Conservation (phyloP, 2,888 invertebrate genomes). For the Anthrax anthrax region DNA sequence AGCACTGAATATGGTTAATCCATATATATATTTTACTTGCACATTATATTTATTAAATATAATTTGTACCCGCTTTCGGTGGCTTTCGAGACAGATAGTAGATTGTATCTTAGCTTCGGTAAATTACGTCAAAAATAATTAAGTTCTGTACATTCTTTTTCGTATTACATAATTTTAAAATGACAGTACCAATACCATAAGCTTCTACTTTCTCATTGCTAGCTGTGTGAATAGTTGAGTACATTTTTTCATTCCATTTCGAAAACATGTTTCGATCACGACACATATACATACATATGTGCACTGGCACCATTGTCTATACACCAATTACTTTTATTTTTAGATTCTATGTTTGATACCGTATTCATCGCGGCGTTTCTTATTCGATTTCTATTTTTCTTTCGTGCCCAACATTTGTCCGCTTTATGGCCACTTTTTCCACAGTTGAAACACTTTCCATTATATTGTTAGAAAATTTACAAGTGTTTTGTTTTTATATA, state of each 20-base stretch:
- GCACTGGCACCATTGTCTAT: constrained; percentile 7
- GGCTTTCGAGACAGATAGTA: constrained; percentile 4
- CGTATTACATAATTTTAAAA: neutral
- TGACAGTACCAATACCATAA: neutral
- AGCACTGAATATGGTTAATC: neutral
- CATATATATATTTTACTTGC: neutral
- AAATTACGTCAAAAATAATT: neutral
- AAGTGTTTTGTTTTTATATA: too few species aligned
- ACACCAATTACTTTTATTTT: too few species aligned
- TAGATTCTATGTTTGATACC: neutral
- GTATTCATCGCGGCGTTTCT: neutral
- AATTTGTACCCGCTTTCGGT: constrained; percentile 1
- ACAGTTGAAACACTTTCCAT: constrained; percentile 3
- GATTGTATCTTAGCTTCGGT: constrained; percentile 2
- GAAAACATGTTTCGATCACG: constrained; percentile 2
- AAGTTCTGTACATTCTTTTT: neutral
- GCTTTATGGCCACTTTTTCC: constrained; percentile 2
- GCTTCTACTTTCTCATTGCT: neutral
- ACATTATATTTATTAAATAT: constrained; percentile 1
- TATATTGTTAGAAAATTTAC: too few species aligned
- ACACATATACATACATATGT: too few species aligned
- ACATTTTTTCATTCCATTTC: neutral
- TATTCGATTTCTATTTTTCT: neutral
- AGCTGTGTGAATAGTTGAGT: constrained; percentile 4
- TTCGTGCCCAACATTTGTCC: too few species aligned